Evolutionary conservation across 2,797 vertebrate species (phyloP), one percentile per base, ranked within the genome.

Genomic region (Yasuhikotakia modesta): DNA sequence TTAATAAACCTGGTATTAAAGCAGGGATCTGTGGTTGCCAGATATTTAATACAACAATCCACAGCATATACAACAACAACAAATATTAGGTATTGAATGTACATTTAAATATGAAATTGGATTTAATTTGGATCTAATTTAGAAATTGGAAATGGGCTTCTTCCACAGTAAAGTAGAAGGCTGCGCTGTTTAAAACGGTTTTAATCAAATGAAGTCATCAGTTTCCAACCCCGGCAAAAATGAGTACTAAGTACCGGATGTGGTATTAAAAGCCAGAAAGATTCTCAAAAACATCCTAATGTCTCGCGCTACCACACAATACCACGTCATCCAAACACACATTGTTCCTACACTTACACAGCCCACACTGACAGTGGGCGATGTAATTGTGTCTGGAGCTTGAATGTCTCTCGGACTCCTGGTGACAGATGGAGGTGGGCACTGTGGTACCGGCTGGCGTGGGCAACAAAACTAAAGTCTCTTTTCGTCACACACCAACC

Each of bases 361-460:
- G 45, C 43, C 43, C 27, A 70, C 66, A 61, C 39, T 39, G n/a
- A 50, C 45, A 39, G 55, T 77, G 64, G 63, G 64, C 35, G 35
- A 70, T 27, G 19, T 17, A 43, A 58, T 14, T 6, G 24, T 74
- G 55, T 71, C 66, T 68, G 11, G 0, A 43, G 19, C 8, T n/a
- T 8, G 5, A 69, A 19, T 8, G 53, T 70, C 65, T 77, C 24
- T 61, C n/a, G 5, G 24, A 30, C 22, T 30, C 35, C 35, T 8
- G 35, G 60, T 69, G 45, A 19, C 65, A 50, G 45, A 61, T 70
- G 75, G 75, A 70, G 66, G 66, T 77, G 55, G 64, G 53, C 66
- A 61, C 4, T 67, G 39, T 35, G 52, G 48, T 24, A 55, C 57
- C 64, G 67, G 63, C 73, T 45, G 63, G 35, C 46, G 39, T 39